Conservation (phyloP, 2,797 vertebrate genomes). For the Onychomys leucogaster region DNA sequence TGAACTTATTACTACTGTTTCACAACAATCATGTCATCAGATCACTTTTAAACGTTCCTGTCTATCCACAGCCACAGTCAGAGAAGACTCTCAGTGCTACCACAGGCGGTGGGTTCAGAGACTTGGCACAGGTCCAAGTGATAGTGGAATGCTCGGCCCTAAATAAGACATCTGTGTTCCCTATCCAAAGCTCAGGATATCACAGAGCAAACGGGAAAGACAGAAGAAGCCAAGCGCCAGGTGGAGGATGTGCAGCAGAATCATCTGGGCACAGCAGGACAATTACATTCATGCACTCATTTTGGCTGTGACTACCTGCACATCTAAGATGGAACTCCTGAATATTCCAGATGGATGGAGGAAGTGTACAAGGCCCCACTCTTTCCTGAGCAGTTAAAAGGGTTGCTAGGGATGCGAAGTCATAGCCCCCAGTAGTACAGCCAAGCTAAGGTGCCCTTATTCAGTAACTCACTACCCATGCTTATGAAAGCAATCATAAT, state of each 20-base stretch:
- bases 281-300: not conserved
- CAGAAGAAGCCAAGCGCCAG: not conserved
- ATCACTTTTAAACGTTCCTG: no score
- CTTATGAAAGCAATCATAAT: not conserved
- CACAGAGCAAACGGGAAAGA: not conserved
- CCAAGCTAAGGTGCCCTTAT: not conserved
- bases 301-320: not conserved
- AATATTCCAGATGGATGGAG: not conserved
- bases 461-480: not conserved
- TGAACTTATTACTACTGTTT: no score
- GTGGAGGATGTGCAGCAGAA: not conserved
- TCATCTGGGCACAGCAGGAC: not conserved
- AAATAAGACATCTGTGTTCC: not conserved
- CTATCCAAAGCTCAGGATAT: not conserved
- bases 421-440: not conserved
- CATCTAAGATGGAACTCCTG: not conserved
- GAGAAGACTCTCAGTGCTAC: not conserved
- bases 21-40: not conserved
- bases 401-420: not conserved
- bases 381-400: not conserved
- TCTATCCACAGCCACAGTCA: not conserved
- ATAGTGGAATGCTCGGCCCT: not conserved
- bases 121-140: no score
- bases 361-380: not conserved
- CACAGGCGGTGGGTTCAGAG: not conserved